phyloP scores from a whole-genome alignment of 2,797 vertebrate genomes.

The Gila robusta region DNA sequence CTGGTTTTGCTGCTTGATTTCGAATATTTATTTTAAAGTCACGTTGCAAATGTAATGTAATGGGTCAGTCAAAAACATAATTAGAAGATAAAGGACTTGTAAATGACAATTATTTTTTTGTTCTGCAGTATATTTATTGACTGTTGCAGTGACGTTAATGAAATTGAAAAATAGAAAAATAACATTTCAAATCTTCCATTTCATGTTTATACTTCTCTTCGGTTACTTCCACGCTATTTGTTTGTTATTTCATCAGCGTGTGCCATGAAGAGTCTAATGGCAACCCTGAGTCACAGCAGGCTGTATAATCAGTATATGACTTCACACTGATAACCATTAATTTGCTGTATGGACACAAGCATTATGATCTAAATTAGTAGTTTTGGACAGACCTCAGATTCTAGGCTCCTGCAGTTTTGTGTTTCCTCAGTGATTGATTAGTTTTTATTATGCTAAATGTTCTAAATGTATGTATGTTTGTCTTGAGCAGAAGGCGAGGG shows the following conservation, averaged over 20 bases:
- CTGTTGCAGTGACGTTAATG: conserved; percentile 15
- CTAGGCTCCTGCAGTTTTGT: conserved; percentile 52
- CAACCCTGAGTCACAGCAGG: conserved; percentile 44
- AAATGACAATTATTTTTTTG: not conserved
- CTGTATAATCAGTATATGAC: conserved; percentile 62
- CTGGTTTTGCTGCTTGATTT: not conserved
- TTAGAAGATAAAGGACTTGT: not conserved
- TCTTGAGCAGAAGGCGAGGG: conserved; percentile 84
- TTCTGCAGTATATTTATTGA: not conserved
- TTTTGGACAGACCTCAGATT: conserved; percentile 54
- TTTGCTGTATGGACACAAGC: conserved; percentile 59
- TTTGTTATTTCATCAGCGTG: conserved; percentile 58
- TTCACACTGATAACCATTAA: conserved; percentile 60
- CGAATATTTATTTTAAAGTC: not conserved
- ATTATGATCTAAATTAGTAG: conserved; percentile 59
- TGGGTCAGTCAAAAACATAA: not conserved
- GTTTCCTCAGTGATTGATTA: conserved; percentile 60
- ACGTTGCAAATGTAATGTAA: not conserved
- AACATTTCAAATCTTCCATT: conserved; percentile 40
- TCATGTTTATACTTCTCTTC: conserved; percentile 49
- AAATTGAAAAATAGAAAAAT: conserved; percentile 29
- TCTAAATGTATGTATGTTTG: conserved; percentile 51
- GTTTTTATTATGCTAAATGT: conserved; percentile 57
- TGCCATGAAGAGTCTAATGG: conserved; percentile 54
- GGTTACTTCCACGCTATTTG: conserved; percentile 41